These are phyloP conservation scores for Halictus ligatus DNA, from an alignment of 2,888 invertebrate species.

Conservation along the genomic window DNA sequence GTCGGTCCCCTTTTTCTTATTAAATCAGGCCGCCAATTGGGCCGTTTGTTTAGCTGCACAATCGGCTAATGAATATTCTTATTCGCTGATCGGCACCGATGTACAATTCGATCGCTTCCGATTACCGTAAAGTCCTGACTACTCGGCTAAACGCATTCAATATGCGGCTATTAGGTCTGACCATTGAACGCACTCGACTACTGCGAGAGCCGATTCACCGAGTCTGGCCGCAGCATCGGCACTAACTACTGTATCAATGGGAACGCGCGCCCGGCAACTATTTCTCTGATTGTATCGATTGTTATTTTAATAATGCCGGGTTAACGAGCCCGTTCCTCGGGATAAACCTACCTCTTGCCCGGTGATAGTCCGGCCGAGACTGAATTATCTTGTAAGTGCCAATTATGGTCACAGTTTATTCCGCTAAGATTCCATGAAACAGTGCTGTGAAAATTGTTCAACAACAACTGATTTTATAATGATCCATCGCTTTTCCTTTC, in stretches of 20 bases:
- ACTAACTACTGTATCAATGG: slow-evolving; percentile 25
- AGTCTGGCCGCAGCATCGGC: slow-evolving; percentile 33
- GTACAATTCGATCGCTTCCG: slow-evolving; percentile 19
- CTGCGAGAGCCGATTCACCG: slow-evolving; percentile 20
- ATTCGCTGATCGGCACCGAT: neutral
- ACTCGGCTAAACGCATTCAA: slow-evolving; percentile 6
- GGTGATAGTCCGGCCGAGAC: neutral
- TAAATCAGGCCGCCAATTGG: neutral
- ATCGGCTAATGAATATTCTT: slow-evolving; percentile 23
- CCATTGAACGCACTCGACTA: slow-evolving; percentile 29
- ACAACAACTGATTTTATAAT: neutral
- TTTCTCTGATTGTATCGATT: slow-evolving; percentile 29
- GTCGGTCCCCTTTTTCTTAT: neutral
- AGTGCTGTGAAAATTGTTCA: neutral
- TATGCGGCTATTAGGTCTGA: slow-evolving; percentile 19
- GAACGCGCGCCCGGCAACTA: slow-evolving; percentile 13
- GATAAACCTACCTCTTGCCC: neutral
- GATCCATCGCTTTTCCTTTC: neutral
- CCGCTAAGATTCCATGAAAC: neutral
- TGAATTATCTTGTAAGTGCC: neutral
- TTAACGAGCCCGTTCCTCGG: neutral
- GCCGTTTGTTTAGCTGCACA: neutral
- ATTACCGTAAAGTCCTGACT: slow-evolving; percentile 15
- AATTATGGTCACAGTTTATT: neutral
- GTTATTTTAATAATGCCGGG: neutral